A percentile compares a stretch with the other conserved stretches of the same genome.
Evolutionary conservation across 2,797 vertebrate species (phyloP).

Genomic region (Pseudochaenichthys georgianus): DNA sequence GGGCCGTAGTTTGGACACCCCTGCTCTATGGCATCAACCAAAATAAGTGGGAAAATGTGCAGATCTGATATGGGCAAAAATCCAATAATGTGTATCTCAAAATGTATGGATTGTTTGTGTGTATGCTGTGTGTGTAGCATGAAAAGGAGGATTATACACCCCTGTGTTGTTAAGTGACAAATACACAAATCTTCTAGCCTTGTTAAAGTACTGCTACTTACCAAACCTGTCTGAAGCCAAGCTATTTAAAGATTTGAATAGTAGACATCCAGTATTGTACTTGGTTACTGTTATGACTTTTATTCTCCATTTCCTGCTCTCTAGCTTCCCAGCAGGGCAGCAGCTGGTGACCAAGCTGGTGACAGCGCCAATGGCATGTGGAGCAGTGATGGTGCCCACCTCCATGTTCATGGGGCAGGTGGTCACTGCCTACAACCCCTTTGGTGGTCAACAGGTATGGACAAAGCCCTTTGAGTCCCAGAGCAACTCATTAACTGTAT

Average conservation of each 20-base stretch:
- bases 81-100: too few relatives aligned
- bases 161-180: too few relatives aligned
- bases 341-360: slow-evolving; percentile 97
- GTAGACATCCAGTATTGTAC: background rate
- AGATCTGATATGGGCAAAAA: too few relatives aligned
- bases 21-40: too few relatives aligned
- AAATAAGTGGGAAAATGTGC: too few relatives aligned
- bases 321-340: slow-evolving; percentile 95
- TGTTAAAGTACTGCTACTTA: background rate
- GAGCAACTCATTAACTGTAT: background rate
- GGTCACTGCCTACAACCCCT: slow-evolving; percentile 93
- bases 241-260: background rate
- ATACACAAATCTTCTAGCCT: too few relatives aligned
- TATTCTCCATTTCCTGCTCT: background rate
- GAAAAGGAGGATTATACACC: too few relatives aligned
- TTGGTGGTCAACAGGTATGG: slow-evolving; percentile 80
- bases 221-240: background rate
- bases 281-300: background rate
- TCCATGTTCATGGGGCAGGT: slow-evolving; percentile 99
- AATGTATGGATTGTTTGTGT: too few relatives aligned
- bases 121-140: too few relatives aligned
- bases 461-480: slow-evolving; percentile 3
- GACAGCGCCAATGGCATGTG: slow-evolving; percentile 93
- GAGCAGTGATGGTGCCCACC: slow-evolving; percentile 98
- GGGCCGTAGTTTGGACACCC: too few relatives aligned